A percentile compares a stretch with the other conserved stretches of the same genome.
These are phyloP conservation scores for Agrotis clavis DNA, from an alignment of 2,888 invertebrate genomes.

Conservation along the genomic window DNA sequence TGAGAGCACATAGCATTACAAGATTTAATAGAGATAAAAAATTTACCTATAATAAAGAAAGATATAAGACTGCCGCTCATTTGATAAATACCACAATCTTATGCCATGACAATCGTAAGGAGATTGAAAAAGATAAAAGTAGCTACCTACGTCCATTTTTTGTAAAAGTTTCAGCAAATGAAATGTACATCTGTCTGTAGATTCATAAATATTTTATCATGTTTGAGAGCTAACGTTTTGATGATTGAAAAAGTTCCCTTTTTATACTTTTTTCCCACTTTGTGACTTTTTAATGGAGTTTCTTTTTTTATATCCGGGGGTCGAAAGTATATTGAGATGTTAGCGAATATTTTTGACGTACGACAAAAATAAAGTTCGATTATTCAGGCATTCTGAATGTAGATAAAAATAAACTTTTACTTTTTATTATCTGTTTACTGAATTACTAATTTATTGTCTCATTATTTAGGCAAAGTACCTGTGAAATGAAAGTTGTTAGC, in stretches of 20 bases:
- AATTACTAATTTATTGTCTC: too few relatives aligned
- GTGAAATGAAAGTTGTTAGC: neutral
- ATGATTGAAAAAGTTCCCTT: constrained; percentile 49
- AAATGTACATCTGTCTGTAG: constrained; percentile 33
- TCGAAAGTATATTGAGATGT: neutral
- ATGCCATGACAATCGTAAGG: neutral
- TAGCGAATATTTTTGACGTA: neutral
- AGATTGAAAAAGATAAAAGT: constrained; percentile 11
- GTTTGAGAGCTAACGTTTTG: constrained; percentile 40
- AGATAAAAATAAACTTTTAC: neutral
- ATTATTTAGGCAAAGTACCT: neutral
- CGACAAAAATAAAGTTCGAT: neutral
- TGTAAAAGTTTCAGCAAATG: constrained; percentile 30
- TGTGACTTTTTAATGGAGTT: constrained; percentile 34
- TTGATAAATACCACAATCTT: neutral
- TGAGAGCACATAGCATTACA: too few relatives aligned
- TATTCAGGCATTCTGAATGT: neutral
- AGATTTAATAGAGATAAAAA: too few relatives aligned
- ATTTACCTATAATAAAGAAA: too few relatives aligned
- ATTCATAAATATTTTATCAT: constrained; percentile 54
- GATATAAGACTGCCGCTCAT: neutral
- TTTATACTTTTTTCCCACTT: constrained; percentile 27
- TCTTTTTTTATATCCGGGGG: constrained; percentile 15
- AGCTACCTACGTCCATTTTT: neutral
- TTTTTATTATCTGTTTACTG: neutral